Base-by-base conservation (phyloP, 2,888 invertebrate genomes). In the Saturnia pavonia region DNA sequence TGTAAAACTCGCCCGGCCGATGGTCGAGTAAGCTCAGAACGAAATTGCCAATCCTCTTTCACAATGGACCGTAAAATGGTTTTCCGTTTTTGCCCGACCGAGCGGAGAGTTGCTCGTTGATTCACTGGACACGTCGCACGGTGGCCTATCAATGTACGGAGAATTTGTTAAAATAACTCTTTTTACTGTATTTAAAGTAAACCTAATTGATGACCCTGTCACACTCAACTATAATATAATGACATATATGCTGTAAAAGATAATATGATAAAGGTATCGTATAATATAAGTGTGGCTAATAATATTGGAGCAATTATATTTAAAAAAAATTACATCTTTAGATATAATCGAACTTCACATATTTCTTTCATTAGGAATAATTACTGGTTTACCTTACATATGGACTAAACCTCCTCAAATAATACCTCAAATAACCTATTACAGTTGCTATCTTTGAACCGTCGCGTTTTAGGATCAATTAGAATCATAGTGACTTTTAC, bases 41-140 rank as follows among this genome's bases (percentile, higher is more conserved):
- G 90, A 92, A 93, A 94, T 93, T 93, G 93, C 91, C 93, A 93
- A 94, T 94, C 92, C 93, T 90, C 91, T 90, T 91, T 89, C 92
- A 94, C 93, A 93, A 94, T 93, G 92, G 91, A 92, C 91, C 93
- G 93, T 94, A 93, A 93, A 94, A 93, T 94, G 92, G 92, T 92
- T 92, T 93, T 89, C 92, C 93, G 92, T 93, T 93, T 93, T 93
- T 93, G 90, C 90, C 88, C 90, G 91, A 88, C 89, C 91, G 87
- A 90, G 89, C 92, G 91, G 81, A 90, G 91, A 89, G 85, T 82
- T 85, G 83, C 90, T 91, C 91, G 91, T 92, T 92, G 91, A 90
- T 89, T 91, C 91, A 88, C 91, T 88, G 91, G 91, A 92, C 93
- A 92, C 92, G 91, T 92, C 90, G 88, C 89, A 78, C 82, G 83